Evolutionary conservation across 2,888 invertebrate species (phyloP), one percentile per base, ranked within the genome.

Genomic region (Electrophaes corylata): DNA sequence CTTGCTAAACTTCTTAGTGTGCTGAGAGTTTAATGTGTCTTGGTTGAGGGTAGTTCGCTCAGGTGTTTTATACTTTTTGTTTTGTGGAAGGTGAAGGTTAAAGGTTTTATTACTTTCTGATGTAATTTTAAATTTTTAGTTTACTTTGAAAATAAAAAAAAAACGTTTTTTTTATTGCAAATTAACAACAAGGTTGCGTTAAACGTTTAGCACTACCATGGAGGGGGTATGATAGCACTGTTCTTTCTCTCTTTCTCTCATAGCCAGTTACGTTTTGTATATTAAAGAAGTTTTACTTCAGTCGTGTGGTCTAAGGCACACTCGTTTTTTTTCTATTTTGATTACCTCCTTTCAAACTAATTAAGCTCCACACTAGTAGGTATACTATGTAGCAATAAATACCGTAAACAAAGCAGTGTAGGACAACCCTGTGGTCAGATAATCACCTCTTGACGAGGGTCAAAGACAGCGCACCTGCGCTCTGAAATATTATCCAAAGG

Each of bases 1-100:
- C 78, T 81, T 77, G 68, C 68, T 69, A 70, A 83, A 83, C 68
- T 86, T 86, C 83, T 81, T 81, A 85, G 83, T 80, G 77, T 74
- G 66, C 69, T 66, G 67, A 56, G 75, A 78, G 75, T 76, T 78
- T 76, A 69, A 75, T 71, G 72, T 72, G 62, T 68, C 66, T 69
- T 44, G 50, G 60, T 61, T 57, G 39, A 48, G 48, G 62, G 50
- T 53, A 62, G 39, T 66, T 57, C 46, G 46, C 29, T 35, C 37
- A 44, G 37, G 19, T 50, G 39, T 29, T 48, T 48, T 43, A 43
- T 39, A 11, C 29, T 14, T 31, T 55, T 37, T 48, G 20, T 45
- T 50, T 33, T 35, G 23, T 26, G 14, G 18, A 49, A 53, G 39
- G 33, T 47, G 16, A 47, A 54, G 1, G 19, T 35, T 10, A 31